These are phyloP conservation scores for Drosophila anomalata DNA, from an alignment of 2,888 invertebrate genomes.

Conservation along the genomic window DNA sequence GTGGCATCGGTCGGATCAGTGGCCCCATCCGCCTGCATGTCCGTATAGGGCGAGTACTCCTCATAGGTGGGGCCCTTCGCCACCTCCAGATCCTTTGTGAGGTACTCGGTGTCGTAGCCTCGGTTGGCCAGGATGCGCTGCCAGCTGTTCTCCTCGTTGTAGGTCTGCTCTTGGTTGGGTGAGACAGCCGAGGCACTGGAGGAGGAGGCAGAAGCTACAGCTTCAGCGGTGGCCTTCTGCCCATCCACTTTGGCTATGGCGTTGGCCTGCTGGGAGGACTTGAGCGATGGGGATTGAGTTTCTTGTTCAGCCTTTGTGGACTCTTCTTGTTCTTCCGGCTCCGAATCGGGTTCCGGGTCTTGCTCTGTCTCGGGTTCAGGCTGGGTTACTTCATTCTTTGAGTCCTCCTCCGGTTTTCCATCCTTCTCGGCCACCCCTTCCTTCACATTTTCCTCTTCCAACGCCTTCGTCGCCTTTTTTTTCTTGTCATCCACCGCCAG, in stretches of 20 bases:
- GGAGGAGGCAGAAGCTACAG: slow-evolving; percentile 1
- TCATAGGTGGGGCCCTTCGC: slow-evolving; percentile 28
- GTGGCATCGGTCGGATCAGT: neutral
- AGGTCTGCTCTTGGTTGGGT: neutral
- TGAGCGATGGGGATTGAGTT: neutral
- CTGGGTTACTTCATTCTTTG: neutral
- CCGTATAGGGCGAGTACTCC: slow-evolving; percentile 43
- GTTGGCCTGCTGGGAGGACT: neutral
- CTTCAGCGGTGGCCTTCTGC: neutral
- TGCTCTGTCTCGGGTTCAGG: neutral
- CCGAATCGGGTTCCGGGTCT: neutral
- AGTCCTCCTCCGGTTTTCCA: slow-evolving; percentile 9
- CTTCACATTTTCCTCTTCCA: neutral
- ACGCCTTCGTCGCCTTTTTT: no score
- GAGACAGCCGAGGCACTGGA: neutral
- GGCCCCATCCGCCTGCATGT: slow-evolving; percentile 18
- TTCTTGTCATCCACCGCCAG: neutral
- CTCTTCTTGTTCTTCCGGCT: slow-evolving; percentile 1
- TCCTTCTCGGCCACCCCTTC: neutral
- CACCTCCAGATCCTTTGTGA: slow-evolving; percentile 58
- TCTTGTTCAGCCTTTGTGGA: slow-evolving; percentile 3
- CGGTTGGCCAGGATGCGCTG: slow-evolving; percentile 61
- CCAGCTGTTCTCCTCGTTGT: slow-evolving; percentile 57
- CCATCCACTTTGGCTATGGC: slow-evolving; percentile 8
- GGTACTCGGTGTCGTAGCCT: slow-evolving; percentile 68